Base-by-base conservation (phyloP, 2,797 vertebrate genomes). In the Emydoidea blandingii region DNA sequence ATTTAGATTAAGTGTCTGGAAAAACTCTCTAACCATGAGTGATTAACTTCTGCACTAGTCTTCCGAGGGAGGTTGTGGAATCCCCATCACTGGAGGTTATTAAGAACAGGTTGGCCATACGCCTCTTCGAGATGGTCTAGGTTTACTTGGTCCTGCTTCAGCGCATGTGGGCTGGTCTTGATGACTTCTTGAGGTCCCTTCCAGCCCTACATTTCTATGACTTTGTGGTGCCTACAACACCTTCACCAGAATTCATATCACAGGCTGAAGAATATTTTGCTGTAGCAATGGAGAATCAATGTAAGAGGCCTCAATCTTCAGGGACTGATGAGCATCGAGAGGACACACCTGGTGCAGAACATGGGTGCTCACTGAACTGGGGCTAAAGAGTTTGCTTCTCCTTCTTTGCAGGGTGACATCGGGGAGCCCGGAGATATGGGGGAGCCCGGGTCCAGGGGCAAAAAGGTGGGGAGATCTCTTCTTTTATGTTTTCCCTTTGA, bases 401-500 rank as follows among this genome's bases (percentile, higher is more conserved):
- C 0, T 85, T 53, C 78, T 23, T 72, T 41, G 8, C 97, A 98
- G 98, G 98, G 98, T 37, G 98, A 97, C 7, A 3, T 65, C 6
- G 98, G 98, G 21, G 95, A 96, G 34, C 62, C 72, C 25, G 98
- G 98, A 91, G 95, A 95, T 1, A 65, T 14, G 0, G 98, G 98
- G 0, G 93, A 98, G 52, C 92, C 93, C 12, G 98, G 98, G 56
- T 47, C 7, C 0, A 62, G 0, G 62, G 98, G 98, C 68, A 53
- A 3, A 89, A 98, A 98, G 98, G 98, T 98, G 91, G 84, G 85
- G 23, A 65, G 6, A 49, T 53, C 12, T 49, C 25, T 47, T 12
- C 4, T 41, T 34, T 19, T n/a, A 34, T 82, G 50, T 52, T 25
- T 79, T 85, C 88, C 29, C 78, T 86, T 44, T 31, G 85, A 94